Evolutionary conservation across 2,888 invertebrate genomes (phyloP).

Genomic region (Heliconius ismenius): DNA sequence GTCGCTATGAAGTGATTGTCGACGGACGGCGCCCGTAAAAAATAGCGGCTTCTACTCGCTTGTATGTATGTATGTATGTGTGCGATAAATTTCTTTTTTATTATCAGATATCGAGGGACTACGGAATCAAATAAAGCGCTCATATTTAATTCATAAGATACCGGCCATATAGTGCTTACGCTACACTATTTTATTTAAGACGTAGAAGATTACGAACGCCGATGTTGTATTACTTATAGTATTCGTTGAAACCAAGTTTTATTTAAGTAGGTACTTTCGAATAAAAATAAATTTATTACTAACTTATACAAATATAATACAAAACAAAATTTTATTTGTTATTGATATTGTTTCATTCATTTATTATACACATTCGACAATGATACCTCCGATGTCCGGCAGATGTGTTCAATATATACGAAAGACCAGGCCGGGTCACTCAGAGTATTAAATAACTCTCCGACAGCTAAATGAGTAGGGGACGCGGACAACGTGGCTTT

Average conservation of each 20-base stretch:
- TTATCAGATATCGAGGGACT: conserved; percentile 83
- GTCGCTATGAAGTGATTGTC: conserved; percentile 82
- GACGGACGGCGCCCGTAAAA: conserved; percentile 78
- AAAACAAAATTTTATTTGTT: background rate
- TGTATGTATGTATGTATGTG: conserved; percentile 59
- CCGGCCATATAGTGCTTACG: conserved; percentile 78
- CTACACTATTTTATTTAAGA: conserved; percentile 80
- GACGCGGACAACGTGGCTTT: conserved; percentile 54
- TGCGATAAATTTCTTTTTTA: conserved; percentile 82
- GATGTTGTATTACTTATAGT: conserved; percentile 15
- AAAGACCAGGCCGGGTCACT: conserved; percentile 68
- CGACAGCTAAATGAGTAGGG: conserved; percentile 80
- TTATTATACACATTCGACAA: conserved; percentile 65
- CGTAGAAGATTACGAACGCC: conserved; percentile 70
- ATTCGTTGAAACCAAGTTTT: conserved; percentile 1
- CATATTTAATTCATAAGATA: conserved; percentile 82
- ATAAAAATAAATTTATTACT: background rate
- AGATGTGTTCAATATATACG: conserved; percentile 77
- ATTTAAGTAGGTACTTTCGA: background rate
- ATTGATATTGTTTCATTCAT: conserved; percentile 24
- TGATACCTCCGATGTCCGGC: conserved; percentile 63
- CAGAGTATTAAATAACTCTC: conserved; percentile 79
- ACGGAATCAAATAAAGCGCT: conserved; percentile 82
- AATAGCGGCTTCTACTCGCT: conserved; percentile 67
- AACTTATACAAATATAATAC: background rate